Evolutionary conservation across 2,888 invertebrate species (phyloP), one percentile per base, ranked within the genome.

Genomic region (Torymus auratus): DNA sequence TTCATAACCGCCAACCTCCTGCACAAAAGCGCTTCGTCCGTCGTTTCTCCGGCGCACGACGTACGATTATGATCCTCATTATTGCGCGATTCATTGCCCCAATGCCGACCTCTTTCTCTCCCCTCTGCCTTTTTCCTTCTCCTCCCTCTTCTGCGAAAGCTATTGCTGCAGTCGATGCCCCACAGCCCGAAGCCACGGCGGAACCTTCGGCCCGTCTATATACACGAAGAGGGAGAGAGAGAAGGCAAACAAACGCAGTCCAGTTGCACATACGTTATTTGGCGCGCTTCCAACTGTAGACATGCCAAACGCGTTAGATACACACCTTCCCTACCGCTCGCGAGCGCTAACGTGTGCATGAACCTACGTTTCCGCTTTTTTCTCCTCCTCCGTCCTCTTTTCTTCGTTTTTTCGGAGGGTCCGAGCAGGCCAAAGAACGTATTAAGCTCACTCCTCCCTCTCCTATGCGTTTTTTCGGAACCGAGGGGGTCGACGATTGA

Each of bases 251-350:
- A 85, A 84, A 84, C 81, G 84, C 76, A 83, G 84, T 82, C 76
- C 74, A 62, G 56, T 53, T 28, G 78, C 83, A 84, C 84, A 82
- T 84, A 85, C 85, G 86, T 87, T 87, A 87, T 88, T 88, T 88
- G 89, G 88, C 89, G 86, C 87, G 68, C 78, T 80, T 86, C 88
- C 89, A 88, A 86, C 86, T 86, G 72, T 68, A 85, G 84, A 84
- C 84, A 85, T 81, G 83, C 78, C 78, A 79, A 83, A 80, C 78
- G 64, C 73, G 65, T 52, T 62, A 71, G 65, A 78, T 82, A 78
- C 73, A 81, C 78, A 78, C 72, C 78, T 62, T 65, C 17, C 52
- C 28, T 55, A 14, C 52, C 53, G 52, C 17, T 3, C 14, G 2
- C 55, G 20, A 11, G 17, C 13, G 28, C 20, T 13, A 69, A n/a